Evolutionary conservation across 2,113 vertebrate species (phyloP).

Genomic region (Anthoscopus minutus): DNA sequence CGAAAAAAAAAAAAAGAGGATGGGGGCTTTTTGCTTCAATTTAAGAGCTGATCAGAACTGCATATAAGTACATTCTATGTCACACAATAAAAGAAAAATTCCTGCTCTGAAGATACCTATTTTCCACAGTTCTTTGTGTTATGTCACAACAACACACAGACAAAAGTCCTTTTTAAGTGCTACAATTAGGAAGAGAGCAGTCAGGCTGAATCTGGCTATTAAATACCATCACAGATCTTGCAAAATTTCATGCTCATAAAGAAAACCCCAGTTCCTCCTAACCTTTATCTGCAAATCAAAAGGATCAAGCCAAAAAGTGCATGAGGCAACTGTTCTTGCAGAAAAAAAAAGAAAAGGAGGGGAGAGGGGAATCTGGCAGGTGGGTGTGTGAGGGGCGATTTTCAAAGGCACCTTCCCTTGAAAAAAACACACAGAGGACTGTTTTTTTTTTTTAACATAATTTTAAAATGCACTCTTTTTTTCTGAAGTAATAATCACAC

Average conservation of each 20-base stretch:
- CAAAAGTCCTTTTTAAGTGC: not conserved
- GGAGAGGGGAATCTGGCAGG: rapidly evolving
- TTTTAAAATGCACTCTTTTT: not conserved
- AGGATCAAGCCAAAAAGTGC: not conserved
- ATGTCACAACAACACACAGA: not conserved
- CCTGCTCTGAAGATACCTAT: not conserved
- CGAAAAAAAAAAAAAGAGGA: not conserved
- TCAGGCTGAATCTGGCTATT: not conserved
- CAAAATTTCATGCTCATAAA: not conserved
- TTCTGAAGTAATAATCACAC: not conserved
- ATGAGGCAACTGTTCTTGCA: not conserved
- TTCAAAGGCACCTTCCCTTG: not conserved
- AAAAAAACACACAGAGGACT: not conserved
- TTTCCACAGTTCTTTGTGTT: not conserved
- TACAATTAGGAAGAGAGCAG: not conserved
- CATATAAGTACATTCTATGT: not conserved
- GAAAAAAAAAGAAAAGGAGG: not conserved
- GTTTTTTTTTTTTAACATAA: not conserved
- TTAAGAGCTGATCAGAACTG: not conserved
- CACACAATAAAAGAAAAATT: not conserved
- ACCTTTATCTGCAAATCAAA: not conserved
- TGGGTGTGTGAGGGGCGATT: not conserved
- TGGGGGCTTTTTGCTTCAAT: not conserved
- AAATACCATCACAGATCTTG: not conserved
- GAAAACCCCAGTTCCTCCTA: not conserved